Evolutionary conservation across 2,888 invertebrate genomes (phyloP).

Genomic region (Pogonocherus hispidulus): DNA sequence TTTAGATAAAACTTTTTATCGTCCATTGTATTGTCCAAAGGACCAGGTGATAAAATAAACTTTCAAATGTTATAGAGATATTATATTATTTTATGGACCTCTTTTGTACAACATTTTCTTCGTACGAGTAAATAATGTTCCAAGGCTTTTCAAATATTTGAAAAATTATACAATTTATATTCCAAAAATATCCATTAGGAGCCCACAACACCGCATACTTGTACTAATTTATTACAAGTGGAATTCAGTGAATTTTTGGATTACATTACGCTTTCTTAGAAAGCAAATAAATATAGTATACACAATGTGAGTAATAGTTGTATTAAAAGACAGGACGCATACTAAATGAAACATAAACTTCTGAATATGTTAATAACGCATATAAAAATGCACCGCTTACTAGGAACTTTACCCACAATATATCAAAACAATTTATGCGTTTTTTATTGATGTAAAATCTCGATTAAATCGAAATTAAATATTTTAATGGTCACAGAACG

Average conservation of each 20-base stretch:
- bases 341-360: slow-evolving; percentile 50
- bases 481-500: slow-evolving; percentile 58
- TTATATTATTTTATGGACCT: neutral
- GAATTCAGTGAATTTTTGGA: slow-evolving; percentile 26
- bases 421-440: slow-evolving; percentile 63
- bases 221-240: slow-evolving; percentile 15
- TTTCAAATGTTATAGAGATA: neutral
- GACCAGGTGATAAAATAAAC: neutral
- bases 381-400: slow-evolving; percentile 46
- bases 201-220: slow-evolving; percentile 18
- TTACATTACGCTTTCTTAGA: slow-evolving; percentile 43
- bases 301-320: slow-evolving; percentile 38
- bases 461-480: slow-evolving; percentile 67
- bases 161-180: slow-evolving; percentile 25
- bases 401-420: slow-evolving; percentile 47
- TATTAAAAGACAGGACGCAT: slow-evolving; percentile 44
- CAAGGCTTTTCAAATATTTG: neutral
- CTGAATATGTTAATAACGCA: slow-evolving; percentile 50
- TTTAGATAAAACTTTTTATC: neutral
- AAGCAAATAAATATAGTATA: slow-evolving; percentile 42
- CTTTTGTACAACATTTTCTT: neutral
- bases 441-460: slow-evolving; percentile 67
- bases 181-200: slow-evolving; percentile 16
- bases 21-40: neutral
- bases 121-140: neutral